Conservation (phyloP, 2,797 vertebrate species). For the Poecilia wingei region DNA sequence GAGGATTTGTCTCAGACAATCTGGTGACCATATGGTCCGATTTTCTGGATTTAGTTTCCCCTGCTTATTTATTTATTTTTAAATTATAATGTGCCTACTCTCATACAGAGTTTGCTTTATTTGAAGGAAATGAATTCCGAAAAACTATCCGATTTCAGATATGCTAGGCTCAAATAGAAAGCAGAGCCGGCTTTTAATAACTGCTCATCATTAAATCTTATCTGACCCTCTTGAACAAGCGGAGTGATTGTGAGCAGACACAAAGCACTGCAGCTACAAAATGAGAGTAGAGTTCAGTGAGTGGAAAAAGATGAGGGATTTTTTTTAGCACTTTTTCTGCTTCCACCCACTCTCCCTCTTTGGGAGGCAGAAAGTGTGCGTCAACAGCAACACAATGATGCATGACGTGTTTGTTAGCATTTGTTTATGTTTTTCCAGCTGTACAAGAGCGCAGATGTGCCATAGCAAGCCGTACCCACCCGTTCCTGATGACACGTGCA, state of each 20-base stretch:
- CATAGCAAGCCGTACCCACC: conserved; percentile 34
- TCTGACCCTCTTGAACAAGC: conserved; percentile 6
- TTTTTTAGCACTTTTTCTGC: conserved; percentile 4
- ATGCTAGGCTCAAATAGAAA: conserved; percentile 5
- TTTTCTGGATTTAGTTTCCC: background rate
- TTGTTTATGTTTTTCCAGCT: conserved; percentile 15
- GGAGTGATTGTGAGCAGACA: background rate
- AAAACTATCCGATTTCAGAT: conserved; percentile 16
- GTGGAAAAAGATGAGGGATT: conserved; percentile 8
- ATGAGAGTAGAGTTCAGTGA: conserved; percentile 10
- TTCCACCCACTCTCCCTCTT: conserved; percentile 2
- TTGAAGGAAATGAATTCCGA: background rate
- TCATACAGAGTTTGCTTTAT: conserved; percentile 8
- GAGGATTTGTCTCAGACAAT: conserved; percentile 14
- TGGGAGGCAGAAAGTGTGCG: too few relatives aligned
- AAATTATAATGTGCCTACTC: background rate
- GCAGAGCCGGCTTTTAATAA: conserved; percentile 27
- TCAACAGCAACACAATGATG: background rate
- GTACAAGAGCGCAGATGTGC: conserved; percentile 27
- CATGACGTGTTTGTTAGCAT: background rate
- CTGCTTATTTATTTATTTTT: background rate
- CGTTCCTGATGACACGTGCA: conserved; percentile 4
- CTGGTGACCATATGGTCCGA: conserved; percentile 28
- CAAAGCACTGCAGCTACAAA: background rate
- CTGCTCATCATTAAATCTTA: conserved; percentile 27